Evolutionary conservation across 2,888 invertebrate species (phyloP).

Genomic region (Beris morrisii): DNA sequence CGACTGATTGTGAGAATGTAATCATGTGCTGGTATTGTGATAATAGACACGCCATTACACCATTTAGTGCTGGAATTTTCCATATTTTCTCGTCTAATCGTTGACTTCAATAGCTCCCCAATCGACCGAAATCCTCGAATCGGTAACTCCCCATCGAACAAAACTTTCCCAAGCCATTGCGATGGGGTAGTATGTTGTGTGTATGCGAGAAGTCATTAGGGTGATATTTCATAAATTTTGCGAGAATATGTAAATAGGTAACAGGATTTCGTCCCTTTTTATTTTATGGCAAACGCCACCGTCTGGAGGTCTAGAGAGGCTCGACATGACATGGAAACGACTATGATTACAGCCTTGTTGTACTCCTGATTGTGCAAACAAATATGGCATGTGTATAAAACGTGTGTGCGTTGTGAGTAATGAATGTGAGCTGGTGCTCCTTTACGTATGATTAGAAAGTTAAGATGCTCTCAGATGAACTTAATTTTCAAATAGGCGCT

Average conservation of each 20-base stretch:
- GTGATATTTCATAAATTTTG: slow-evolving; percentile 35
- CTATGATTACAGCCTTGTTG: too few species aligned
- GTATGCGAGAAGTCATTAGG: slow-evolving; percentile 1
- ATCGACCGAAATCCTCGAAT: slow-evolving; percentile 23
- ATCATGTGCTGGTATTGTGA: slow-evolving; percentile 33
- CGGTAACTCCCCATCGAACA: neutral
- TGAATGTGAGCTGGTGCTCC: too few species aligned
- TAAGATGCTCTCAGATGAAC: too few species aligned
- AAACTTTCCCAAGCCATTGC: slow-evolving; percentile 5
- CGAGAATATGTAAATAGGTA: slow-evolving; percentile 30
- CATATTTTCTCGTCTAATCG: slow-evolving; percentile 21
- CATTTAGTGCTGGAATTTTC: slow-evolving; percentile 33
- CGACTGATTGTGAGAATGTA: slow-evolving; percentile 33
- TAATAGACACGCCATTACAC: slow-evolving; percentile 37
- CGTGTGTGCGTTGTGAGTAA: too few species aligned
- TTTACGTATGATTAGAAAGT: too few species aligned
- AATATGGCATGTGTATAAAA: too few species aligned
- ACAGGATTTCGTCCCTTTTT: slow-evolving; percentile 29
- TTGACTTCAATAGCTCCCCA: slow-evolving; percentile 17
- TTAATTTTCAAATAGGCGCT: too few species aligned
- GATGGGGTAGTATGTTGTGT: slow-evolving; percentile 3
- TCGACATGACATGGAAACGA: too few species aligned
- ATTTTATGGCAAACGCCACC: slow-evolving; percentile 14
- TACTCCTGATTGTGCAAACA: too few species aligned
- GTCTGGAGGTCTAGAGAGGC: neutral